Conservation (phyloP, 2,888 invertebrate genomes). For the Geophilus truncorum region DNA sequence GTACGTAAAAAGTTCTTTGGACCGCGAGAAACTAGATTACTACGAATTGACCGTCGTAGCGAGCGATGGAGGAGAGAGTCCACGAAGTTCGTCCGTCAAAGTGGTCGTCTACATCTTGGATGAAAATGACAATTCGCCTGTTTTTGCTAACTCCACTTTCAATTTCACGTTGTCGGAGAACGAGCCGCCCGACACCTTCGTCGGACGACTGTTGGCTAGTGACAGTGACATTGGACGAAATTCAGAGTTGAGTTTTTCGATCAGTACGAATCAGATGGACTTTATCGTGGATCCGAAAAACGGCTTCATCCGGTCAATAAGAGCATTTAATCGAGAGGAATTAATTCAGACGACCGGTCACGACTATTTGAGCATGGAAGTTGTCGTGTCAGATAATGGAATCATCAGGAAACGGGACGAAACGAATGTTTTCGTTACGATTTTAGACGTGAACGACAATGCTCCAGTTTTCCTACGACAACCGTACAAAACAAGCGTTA, state of each 20-base stretch:
- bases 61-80: slow-evolving; percentile 70
- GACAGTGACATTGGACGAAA: slow-evolving; percentile 87
- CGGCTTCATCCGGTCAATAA: slow-evolving; percentile 80
- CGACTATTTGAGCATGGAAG: slow-evolving; percentile 76
- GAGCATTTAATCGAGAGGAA: slow-evolving; percentile 82
- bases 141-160: slow-evolving; percentile 85
- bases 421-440: slow-evolving; percentile 77
- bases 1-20: slow-evolving; percentile 77
- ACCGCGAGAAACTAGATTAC: slow-evolving; percentile 85
- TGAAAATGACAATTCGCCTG: slow-evolving; percentile 93
- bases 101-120: slow-evolving; percentile 90
- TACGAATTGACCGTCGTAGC: slow-evolving; percentile 83
- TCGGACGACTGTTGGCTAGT: slow-evolving; percentile 81
- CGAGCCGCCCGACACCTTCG: slow-evolving; percentile 80
- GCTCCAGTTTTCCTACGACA: slow-evolving; percentile 74
- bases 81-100: slow-evolving; percentile 73
- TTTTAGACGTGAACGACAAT: slow-evolving; percentile 89
- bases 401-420: slow-evolving; percentile 68
- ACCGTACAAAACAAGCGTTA: slow-evolving; percentile 82
- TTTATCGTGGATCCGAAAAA: slow-evolving; percentile 84
- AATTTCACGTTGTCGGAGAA: slow-evolving; percentile 84
- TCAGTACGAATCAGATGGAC: slow-evolving; percentile 61
- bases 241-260: slow-evolving; percentile 79
- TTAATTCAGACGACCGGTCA: slow-evolving; percentile 70
- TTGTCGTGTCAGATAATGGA: slow-evolving; percentile 81